Base-by-base conservation (phyloP, 2,888 invertebrate genomes). In the Aspidiotus destructor region DNA sequence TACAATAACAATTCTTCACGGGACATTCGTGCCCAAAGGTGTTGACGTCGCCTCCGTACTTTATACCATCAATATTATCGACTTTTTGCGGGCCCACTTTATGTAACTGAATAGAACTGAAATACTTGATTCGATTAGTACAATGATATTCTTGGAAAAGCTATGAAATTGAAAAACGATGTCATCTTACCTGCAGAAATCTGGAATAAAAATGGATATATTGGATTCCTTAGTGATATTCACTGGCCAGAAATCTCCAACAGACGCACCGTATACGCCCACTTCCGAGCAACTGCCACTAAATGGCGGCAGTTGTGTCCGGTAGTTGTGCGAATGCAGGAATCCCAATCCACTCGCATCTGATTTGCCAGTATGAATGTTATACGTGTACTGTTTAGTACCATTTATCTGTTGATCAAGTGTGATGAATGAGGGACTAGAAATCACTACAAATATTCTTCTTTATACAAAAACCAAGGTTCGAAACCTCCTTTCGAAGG, bases 161-260 rank as follows among this genome's bases (percentile, higher is more conserved):
- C n/a, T n/a, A n/a, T n/a, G n/a, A 28, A 28, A 28, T 28, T 1
- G 5, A 28, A 28, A 28, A 28, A 28, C 28, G 28, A 28, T 28
- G 5, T 28, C 5, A 28, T 28, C 28, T 79, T 75, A 88, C 84
- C 89, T 85, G 82, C 92, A 92, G 70, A 90, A 79, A 78, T 92
- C 92, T 0, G 88, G 80, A 0, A 86, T 83, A 77, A 89, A 92
- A 70, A 92, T 77, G 0, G 82, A 78, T 7, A 89, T 78, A 41
- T 80, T 80, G 8, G 81, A 77, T 62, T 83, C 81, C 0, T 82
- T 78, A 0, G 79, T 73, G 70, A 84, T 79, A 0, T 74, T 72
- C 7, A 90, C 88, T 17, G 90, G 88, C 83, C 88, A 91, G 17
- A 90, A 78, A 78, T 92, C 92, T 0, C 92, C 92, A 0, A 85